Evolutionary conservation across 92 coral and sea anemone genomes (phyloP).

Genomic region (Palythoa grandiflora): DNA sequence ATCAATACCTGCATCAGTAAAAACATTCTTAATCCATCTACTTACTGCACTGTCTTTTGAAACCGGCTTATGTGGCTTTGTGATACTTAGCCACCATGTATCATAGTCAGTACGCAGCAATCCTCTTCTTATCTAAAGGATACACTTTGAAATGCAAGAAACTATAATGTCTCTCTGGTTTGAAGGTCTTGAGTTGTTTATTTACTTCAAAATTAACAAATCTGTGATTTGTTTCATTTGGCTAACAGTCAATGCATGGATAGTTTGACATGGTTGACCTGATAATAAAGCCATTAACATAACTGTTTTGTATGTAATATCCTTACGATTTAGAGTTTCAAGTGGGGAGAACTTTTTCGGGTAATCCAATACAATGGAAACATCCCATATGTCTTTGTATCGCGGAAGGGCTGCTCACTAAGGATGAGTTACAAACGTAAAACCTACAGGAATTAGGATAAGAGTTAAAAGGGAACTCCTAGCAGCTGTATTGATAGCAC

Average conservation of each 20-base stretch:
- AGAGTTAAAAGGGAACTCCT: constrained; percentile 57
- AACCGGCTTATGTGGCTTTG: constrained; percentile 44
- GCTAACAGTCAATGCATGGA: constrained; percentile 12
- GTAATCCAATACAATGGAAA: constrained; percentile 22
- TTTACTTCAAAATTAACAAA: constrained; percentile 49
- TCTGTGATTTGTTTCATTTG: constrained; percentile 34
- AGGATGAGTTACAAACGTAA: constrained; percentile 51
- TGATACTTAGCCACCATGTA: constrained; percentile 40
- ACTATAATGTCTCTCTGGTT: constrained; percentile 52
- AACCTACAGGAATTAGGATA: constrained; percentile 38
- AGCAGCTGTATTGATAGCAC: constrained; percentile 56
- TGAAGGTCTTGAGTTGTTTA: constrained; percentile 34
- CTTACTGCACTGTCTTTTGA: no score
- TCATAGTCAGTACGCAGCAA: constrained; percentile 32
- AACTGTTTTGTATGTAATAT: constrained; percentile 44
- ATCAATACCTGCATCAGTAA: not conserved
- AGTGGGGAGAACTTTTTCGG: constrained; percentile 25
- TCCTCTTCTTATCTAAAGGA: constrained; percentile 42
- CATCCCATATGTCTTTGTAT: constrained; percentile 59
- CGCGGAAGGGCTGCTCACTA: constrained; percentile 60
- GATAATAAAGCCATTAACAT: constrained; percentile 58
- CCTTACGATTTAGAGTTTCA: constrained; percentile 28
- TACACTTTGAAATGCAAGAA: constrained; percentile 39
- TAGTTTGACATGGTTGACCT: not conserved
- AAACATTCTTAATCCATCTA: no score